Evolutionary conservation across 2,888 invertebrate genomes (phyloP), one percentile per base, ranked within the genome.

Genomic region (Drosophila anomalata): DNA sequence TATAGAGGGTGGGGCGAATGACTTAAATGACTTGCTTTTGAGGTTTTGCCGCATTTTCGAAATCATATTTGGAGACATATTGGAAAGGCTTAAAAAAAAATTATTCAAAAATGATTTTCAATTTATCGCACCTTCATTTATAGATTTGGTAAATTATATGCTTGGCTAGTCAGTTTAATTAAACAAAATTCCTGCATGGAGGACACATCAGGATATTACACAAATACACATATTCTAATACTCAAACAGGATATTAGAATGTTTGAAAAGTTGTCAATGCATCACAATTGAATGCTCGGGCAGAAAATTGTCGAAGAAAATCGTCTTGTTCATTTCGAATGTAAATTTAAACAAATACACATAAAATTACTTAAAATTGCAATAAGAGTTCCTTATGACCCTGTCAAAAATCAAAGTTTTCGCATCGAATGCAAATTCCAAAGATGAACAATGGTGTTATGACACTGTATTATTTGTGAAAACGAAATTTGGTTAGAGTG

Each of bases 341-440:
- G 56, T 65, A 79, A 85, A 80, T 75, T 54, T 67, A 81, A 62
- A 67, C 70, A 79, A 72, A 73, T 61, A 75, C 60, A 83, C 62
- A 85, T 71, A 77, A 83, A 83, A 82, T 87, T 87, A 85, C 83
- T 87, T 85, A 79, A 77, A 73, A 65, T 66, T 62, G 68, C 56
- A 65, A 36, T 48, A 11, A 36, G 69, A 54, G 57, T 68, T 55
- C 20, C 29, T 51, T 39, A 31, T 14, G 17, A 1, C 22, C 1
- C 71, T 85, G 79, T 79, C 87, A 77, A 60, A 82, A 77, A 82
- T 36, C 36, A 36, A 36, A 17, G 20, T 42, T 42, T 42, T 20
- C 5, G 8, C 42, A 20, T 20, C 11, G 42, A 9, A 41, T 41
- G 41, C n/a, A 42, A 14, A 36, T 33, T 5, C 33, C 12, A 33